Percentiles rank a stretch among this genome's conserved stretches.
These are phyloP conservation scores for Phortica okadai DNA, from an alignment of 2,888 invertebrate species.

Conservation along the genomic window DNA sequence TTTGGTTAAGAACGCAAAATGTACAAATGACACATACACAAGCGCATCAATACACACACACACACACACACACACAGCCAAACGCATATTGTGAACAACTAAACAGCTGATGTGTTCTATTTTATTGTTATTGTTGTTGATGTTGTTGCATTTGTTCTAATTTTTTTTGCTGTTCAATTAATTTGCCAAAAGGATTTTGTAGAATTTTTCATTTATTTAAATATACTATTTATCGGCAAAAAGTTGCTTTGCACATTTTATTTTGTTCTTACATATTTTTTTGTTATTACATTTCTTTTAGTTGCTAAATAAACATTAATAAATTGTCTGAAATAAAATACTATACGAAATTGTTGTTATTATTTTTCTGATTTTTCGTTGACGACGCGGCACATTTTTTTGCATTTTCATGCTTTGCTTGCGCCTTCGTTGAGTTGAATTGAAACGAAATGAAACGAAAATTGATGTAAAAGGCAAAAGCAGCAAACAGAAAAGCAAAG, in stretches of 20 bases:
- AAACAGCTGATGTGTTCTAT: neutral
- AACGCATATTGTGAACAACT: neutral
- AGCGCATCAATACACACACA: neutral
- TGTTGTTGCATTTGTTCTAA: neutral
- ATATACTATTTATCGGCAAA: neutral
- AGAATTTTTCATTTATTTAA: neutral
- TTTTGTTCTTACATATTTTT: conserved; percentile 48
- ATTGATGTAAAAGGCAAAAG: neutral
- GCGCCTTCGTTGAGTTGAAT: conserved; percentile 5
- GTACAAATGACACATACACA: conserved; percentile 34
- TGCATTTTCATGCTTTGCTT: conserved; percentile 6
- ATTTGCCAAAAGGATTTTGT: neutral
- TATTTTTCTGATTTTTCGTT: neutral
- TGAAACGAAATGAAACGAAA: conserved; percentile 9
- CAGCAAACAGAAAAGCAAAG: conserved; percentile 21
- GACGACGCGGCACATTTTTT: conserved; percentile 1
- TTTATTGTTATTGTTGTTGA: neutral
- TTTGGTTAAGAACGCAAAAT: conserved; percentile 38
- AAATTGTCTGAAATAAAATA: no score
- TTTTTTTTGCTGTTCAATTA: neutral
- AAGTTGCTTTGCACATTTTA: conserved; percentile 25
- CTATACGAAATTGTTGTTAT: no score
- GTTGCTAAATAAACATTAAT: no score
- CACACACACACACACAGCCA: neutral
- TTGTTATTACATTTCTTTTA: neutral